Percentiles rank a stretch among this genome's conserved stretches.
These are phyloP conservation scores for Zosterops lateralis DNA, from an alignment of 2,113 vertebrate genomes.

Conservation along the genomic window DNA sequence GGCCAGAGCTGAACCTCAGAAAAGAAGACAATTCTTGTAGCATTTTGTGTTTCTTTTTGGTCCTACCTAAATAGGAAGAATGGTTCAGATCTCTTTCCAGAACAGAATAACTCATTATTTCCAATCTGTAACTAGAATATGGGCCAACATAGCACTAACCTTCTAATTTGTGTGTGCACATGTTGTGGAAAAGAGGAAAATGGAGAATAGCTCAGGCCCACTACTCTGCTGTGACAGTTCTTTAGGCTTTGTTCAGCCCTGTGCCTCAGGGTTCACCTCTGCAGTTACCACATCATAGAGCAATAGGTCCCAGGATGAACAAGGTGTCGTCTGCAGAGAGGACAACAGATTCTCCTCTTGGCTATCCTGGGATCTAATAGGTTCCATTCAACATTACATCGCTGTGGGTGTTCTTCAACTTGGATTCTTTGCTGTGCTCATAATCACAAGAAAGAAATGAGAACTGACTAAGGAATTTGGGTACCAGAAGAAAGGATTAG, in stretches of 20 bases:
- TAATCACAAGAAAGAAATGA: neutral
- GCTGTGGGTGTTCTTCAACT: neutral
- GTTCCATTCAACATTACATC: neutral
- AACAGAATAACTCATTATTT: neutral
- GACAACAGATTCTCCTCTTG: neutral
- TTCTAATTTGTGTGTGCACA: neutral
- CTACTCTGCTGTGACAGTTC: neutral
- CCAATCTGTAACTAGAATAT: neutral
- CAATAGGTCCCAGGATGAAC: neutral
- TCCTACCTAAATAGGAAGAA: neutral
- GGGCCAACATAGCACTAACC: neutral
- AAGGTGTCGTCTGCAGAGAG: neutral
- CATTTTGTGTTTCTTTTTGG: neutral
- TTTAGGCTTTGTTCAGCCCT: neutral
- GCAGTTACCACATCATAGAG: neutral
- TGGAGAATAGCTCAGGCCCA: neutral
- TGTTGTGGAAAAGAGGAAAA: neutral
- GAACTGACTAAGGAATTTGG: neutral
- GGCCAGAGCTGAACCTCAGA: neutral
- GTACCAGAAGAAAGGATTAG: neutral
- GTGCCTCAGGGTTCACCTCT: neutral
- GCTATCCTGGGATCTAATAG: rapidly evolving
- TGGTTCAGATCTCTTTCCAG: neutral
- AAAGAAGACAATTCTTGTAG: neutral
- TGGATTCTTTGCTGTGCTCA: neutral